A percentile compares a stretch with the other conserved stretches of the same genome.
phyloP scores from a whole-genome alignment of 2,113 vertebrate genomes.

The Takifugu flavidus region DNA sequence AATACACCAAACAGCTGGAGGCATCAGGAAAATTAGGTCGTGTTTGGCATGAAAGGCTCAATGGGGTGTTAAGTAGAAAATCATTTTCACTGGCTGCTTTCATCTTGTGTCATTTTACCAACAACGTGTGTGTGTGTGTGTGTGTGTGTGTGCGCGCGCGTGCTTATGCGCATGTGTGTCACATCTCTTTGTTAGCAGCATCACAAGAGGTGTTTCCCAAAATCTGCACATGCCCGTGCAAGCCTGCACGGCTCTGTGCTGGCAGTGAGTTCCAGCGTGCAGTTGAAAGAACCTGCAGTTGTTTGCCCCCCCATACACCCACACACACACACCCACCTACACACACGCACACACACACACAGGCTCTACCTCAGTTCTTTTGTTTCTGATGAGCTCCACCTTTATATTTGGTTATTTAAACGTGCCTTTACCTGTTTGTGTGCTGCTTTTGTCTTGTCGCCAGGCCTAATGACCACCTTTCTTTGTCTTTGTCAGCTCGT shows the following conservation, averaged over 20 bases:
- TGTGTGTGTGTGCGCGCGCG: background rate
- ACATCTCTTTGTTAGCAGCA: slow-evolving; percentile 44
- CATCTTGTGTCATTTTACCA: slow-evolving; percentile 47
- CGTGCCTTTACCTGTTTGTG: background rate
- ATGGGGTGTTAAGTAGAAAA: slow-evolving; percentile 59
- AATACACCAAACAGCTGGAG: slow-evolving; percentile 41
- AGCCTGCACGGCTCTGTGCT: slow-evolving; percentile 31
- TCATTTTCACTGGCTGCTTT: slow-evolving; percentile 43
- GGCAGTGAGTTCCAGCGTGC: slow-evolving; percentile 33
- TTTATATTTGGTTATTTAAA: slow-evolving; percentile 13
- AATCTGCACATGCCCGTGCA: slow-evolving; percentile 46
- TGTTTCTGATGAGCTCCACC: slow-evolving; percentile 24
- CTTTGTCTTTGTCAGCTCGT: background rate
- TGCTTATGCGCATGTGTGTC: background rate
- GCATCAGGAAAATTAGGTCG: slow-evolving; percentile 66
- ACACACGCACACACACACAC: slow-evolving; percentile 7
- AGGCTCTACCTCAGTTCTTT: slow-evolving; percentile 2
- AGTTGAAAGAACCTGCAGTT: slow-evolving; percentile 39
- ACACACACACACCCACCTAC: slow-evolving; percentile 3
- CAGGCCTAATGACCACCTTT: background rate
- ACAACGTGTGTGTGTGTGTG: background rate
- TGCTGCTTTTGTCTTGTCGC: background rate
- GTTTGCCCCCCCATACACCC: background rate
- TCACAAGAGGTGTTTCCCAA: slow-evolving; percentile 40
- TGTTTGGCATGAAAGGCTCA: slow-evolving; percentile 51